Conservation (phyloP, 2,888 invertebrate genomes). For the Macrophya alboannulata region DNA sequence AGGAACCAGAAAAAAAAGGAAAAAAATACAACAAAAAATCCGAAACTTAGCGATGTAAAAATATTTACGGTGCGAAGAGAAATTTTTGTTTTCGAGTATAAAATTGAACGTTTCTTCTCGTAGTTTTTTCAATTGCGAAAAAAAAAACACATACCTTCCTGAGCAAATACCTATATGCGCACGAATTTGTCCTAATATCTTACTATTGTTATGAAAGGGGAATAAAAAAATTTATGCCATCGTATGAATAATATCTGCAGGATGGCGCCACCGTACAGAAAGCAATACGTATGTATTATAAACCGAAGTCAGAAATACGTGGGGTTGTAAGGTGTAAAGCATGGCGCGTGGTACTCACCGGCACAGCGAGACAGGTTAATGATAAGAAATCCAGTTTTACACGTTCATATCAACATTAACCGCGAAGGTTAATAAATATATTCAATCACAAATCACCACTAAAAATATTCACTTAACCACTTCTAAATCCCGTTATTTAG, state of each 20-base stretch:
- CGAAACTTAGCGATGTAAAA: neutral
- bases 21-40: slow-evolving; percentile 25
- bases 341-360: slow-evolving; percentile 73
- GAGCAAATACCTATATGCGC: neutral
- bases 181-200: neutral
- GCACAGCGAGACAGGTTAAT: slow-evolving; percentile 72
- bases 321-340: slow-evolving; percentile 26
- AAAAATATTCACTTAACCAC: slow-evolving; percentile 3
- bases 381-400: slow-evolving; percentile 76
- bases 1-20: slow-evolving; percentile 7
- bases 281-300: neutral
- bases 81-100: too few species aligned
- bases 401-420: neutral
- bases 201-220: too few species aligned
- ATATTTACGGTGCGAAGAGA: neutral
- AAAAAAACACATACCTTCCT: neutral
- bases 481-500: neutral
- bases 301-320: neutral
- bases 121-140: neutral
- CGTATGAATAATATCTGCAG: neutral
- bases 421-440: neutral
- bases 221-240: neutral
- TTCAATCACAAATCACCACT: slow-evolving; percentile 3
- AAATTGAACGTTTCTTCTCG: too few species aligned
- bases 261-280: slow-evolving; percentile 41